These are phyloP conservation scores for Anaspis maculata DNA, from an alignment of 2,888 invertebrate genomes.

Conservation along the genomic window DNA sequence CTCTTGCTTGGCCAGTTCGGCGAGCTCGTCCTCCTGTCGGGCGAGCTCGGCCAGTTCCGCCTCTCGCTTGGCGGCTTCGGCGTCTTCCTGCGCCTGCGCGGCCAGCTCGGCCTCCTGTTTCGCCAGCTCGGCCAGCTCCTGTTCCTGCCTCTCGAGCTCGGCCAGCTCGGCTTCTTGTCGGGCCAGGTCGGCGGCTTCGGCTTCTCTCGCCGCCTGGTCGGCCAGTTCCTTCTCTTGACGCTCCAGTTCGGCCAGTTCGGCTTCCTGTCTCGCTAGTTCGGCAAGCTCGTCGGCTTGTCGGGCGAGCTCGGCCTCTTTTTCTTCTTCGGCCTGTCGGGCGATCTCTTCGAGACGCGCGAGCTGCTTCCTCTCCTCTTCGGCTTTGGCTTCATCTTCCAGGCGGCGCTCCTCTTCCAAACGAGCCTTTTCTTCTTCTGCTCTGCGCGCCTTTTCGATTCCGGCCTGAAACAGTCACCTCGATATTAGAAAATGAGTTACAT, in stretches of 20 bases:
- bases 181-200: slow-evolving; percentile 45
- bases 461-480: not conserved
- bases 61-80: slow-evolving; percentile 41
- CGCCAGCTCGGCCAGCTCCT: slow-evolving; percentile 43
- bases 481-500: not conserved
- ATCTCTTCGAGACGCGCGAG: slow-evolving; percentile 50
- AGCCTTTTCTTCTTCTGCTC: slow-evolving; percentile 48
- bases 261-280: slow-evolving; percentile 48
- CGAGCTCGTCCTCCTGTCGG: slow-evolving; percentile 6
- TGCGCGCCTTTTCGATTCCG: slow-evolving; percentile 37
- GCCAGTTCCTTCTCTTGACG: slow-evolving; percentile 47
- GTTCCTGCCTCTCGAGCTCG: slow-evolving; percentile 47
- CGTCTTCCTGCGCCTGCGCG: slow-evolving; percentile 15
- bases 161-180: slow-evolving; percentile 55
- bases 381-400: slow-evolving; percentile 36
- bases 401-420: slow-evolving; percentile 46
- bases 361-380: slow-evolving; percentile 42
- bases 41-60: slow-evolving; percentile 44
- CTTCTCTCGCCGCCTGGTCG: slow-evolving; percentile 44
- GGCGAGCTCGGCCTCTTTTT: slow-evolving; percentile 58
- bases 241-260: slow-evolving; percentile 53
- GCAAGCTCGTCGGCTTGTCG: slow-evolving; percentile 49
- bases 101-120: slow-evolving; percentile 50
- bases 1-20: slow-evolving; percentile 18
- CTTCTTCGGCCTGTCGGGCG: slow-evolving; percentile 54